Evolutionary conservation across 2,888 invertebrate species (phyloP).

Genomic region (Lysandra bellargus): DNA sequence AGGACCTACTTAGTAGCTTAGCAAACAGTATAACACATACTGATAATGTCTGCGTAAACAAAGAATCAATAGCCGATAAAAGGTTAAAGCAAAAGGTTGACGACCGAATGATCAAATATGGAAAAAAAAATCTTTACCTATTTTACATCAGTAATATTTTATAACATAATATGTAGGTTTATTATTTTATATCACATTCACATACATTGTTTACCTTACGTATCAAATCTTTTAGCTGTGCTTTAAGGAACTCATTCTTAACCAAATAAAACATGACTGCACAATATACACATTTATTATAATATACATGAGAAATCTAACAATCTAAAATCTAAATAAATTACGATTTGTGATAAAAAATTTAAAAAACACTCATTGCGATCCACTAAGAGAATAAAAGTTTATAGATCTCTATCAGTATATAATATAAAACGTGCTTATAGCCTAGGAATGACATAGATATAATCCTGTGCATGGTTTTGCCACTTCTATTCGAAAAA

Average conservation of each 20-base stretch:
- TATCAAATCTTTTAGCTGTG: not conserved
- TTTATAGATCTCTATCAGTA: conserved; percentile 38
- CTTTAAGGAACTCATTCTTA: not conserved
- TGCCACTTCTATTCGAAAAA: conserved; percentile 57
- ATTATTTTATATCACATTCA: not conserved
- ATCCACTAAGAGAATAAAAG: not conserved
- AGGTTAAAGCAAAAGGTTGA: not conserved
- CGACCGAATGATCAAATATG: not conserved
- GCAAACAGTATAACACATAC: too few species aligned
- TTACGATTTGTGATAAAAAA: conserved; percentile 41
- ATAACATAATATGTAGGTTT: too few species aligned
- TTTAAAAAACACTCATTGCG: conserved; percentile 34
- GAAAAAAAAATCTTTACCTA: not conserved
- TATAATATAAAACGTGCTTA: conserved; percentile 49
- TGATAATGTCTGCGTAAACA: not conserved
- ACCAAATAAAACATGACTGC: conserved; percentile 36
- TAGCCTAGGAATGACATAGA: conserved; percentile 40
- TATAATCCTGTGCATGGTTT: conserved; percentile 50
- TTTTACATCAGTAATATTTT: not conserved
- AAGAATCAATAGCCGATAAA: conserved; percentile 2
- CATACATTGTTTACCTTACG: too few species aligned
- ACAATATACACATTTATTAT: conserved; percentile 63
- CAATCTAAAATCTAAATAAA: conserved; percentile 51
- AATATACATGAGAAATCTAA: conserved; percentile 59
- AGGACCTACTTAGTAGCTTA: too few species aligned